Percentiles rank a stretch among this genome's conserved stretches.
phyloP scores from a whole-genome alignment of 1,140 invertebrate species.

The Drosophila oshimai region DNA sequence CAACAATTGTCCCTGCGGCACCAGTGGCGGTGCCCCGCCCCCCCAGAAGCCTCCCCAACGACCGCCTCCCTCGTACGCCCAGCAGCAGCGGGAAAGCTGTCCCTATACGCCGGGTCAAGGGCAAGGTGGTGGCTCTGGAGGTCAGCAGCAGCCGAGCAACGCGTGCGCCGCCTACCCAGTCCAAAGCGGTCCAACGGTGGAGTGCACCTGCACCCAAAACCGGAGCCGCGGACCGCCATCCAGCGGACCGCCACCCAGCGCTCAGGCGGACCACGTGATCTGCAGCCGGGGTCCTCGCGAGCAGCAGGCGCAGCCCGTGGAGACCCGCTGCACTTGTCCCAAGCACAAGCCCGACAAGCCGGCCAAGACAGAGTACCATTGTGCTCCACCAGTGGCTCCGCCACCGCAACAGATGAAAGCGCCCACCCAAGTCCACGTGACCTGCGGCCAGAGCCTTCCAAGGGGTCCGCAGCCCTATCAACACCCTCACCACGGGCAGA shows the following conservation, averaged over 20 bases:
- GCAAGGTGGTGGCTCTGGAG: background rate
- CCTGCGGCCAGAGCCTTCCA: conserved; percentile 7
- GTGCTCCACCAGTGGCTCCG: background rate
- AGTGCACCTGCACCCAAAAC: conserved; percentile 32
- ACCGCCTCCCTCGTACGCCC: background rate
- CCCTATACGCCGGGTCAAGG: background rate
- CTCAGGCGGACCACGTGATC: conserved; percentile 36
- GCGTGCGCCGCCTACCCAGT: background rate
- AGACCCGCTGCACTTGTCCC: conserved; percentile 34
- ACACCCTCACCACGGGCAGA: too few relatives aligned
- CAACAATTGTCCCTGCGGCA: conserved; percentile 46
- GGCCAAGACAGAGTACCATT: conserved; percentile 2
- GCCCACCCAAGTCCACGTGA: conserved; percentile 17
- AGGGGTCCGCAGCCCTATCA: background rate
- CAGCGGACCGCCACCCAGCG: too few relatives aligned
- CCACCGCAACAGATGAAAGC: background rate
- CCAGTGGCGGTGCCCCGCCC: background rate
- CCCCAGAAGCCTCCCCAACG: background rate
- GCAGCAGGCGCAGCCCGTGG: background rate
- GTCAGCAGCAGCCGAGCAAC: background rate
- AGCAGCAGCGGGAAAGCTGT: background rate
- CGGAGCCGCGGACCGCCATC: background rate
- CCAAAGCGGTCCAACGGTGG: background rate
- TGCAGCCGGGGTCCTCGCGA: conserved; percentile 5
- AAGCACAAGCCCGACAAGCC: too few relatives aligned